A percentile compares a stretch with the other conserved stretches of the same genome.
phyloP scores from a whole-genome alignment of 2,113 vertebrate genomes.

The Marcusenius ussheri region DNA sequence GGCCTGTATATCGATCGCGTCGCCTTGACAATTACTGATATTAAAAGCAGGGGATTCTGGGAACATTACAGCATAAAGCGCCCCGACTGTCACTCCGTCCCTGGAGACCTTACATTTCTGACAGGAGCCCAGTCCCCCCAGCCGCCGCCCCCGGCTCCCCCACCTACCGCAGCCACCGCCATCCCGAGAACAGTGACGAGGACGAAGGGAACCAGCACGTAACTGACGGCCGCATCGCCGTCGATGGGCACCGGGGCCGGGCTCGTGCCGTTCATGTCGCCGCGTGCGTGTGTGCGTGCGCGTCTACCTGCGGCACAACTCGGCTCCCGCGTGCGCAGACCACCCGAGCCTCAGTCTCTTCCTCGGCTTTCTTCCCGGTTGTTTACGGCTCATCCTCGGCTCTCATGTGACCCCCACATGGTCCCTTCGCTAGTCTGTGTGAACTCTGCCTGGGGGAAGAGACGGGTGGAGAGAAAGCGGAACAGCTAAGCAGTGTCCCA shows the following conservation, averaged over 20 bases:
- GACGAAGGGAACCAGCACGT: slow-evolving; percentile 79
- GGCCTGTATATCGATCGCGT: not conserved
- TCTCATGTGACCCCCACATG: slow-evolving; percentile 68
- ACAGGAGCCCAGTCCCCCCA: not conserved
- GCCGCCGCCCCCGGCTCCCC: not conserved
- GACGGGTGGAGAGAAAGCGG: not conserved
- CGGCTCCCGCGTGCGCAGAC: slow-evolving; percentile 17
- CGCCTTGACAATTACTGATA: not conserved
- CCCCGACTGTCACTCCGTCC: not conserved
- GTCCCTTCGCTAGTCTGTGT: slow-evolving; percentile 43
- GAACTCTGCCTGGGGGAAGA: slow-evolving; percentile 31
- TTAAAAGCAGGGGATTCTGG: not conserved
- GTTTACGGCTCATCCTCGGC: slow-evolving; percentile 53
- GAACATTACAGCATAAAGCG: not conserved
- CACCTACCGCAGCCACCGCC: slow-evolving; percentile 78
- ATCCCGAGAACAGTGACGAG: slow-evolving; percentile 76
- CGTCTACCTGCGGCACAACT: slow-evolving; percentile 25
- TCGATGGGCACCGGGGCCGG: slow-evolving; percentile 52
- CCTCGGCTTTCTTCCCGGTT: slow-evolving; percentile 36
- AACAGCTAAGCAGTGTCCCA: not conserved
- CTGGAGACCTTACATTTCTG: not conserved
- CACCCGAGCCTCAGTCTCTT: slow-evolving; percentile 31
- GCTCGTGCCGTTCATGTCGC: slow-evolving; percentile 72
- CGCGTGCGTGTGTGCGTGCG: not conserved
- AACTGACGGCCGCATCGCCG: slow-evolving; percentile 69